phyloP scores from a whole-genome alignment of 2,113 vertebrate species.

The Tylochromis polylepis region DNA sequence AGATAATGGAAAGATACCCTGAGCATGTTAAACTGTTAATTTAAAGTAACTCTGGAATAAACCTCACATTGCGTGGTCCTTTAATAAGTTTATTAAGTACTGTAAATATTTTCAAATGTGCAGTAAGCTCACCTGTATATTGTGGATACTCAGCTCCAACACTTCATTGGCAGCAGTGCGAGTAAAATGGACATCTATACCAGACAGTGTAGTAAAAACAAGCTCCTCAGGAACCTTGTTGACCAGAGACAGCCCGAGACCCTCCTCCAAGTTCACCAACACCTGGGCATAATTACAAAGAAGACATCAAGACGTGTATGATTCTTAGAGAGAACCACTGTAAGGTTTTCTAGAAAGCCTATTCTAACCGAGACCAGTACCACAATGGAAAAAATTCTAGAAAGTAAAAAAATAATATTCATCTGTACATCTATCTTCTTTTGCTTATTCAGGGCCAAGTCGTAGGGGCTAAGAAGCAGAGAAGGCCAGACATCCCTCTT shows the following conservation, averaged over 20 bases:
- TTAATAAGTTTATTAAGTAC: neutral
- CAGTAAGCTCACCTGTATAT: constrained; percentile 81
- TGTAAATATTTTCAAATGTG: neutral
- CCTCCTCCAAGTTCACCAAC: constrained; percentile 86
- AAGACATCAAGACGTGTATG: neutral
- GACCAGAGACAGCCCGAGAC: constrained; percentile 90
- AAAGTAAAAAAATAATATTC: neutral
- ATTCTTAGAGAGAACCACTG: neutral
- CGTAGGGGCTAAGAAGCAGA: neutral
- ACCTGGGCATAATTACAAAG: constrained; percentile 68
- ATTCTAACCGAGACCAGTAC: neutral
- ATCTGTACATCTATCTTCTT: neutral
- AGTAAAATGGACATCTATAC: constrained; percentile 87
- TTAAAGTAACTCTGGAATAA: neutral
- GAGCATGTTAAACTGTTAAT: neutral
- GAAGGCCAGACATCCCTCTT: neutral
- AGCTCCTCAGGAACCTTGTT: constrained; percentile 95
- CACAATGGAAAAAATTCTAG: neutral
- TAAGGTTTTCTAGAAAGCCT: neutral
- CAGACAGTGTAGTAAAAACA: constrained; percentile 82
- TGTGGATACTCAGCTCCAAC: constrained; percentile 87
- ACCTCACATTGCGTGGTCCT: neutral
- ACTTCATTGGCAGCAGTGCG: constrained; percentile 81
- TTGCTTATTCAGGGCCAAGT: neutral
- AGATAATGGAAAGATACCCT: neutral